Conservation (phyloP, 2,113 vertebrate species). For the Acanthisitta chloris region DNA sequence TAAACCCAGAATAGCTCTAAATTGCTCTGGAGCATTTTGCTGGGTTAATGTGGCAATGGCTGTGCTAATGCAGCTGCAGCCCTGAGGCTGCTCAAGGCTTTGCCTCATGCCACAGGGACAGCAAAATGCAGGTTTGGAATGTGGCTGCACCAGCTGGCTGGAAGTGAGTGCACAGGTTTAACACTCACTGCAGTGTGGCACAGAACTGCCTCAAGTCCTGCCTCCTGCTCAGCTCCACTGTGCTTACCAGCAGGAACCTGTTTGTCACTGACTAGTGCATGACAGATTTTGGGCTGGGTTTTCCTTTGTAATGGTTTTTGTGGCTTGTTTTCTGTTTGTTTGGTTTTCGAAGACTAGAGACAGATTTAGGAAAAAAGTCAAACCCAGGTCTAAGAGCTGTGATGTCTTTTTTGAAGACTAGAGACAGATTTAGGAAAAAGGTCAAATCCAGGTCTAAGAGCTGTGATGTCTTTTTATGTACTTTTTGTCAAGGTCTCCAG, state of each 20-base stretch:
- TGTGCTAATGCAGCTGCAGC: neutral
- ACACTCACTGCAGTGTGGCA: neutral
- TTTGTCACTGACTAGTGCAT: neutral
- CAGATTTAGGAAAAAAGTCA: neutral
- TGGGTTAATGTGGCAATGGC: neutral
- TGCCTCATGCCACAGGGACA: neutral
- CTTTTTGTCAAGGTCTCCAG: neutral
- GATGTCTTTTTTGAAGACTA: neutral
- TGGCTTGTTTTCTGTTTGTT: neutral
- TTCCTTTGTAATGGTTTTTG: neutral
- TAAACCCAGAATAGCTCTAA: neutral
- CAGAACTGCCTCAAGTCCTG: neutral
- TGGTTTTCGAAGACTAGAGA: neutral
- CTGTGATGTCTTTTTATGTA: neutral
- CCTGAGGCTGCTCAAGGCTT: neutral
- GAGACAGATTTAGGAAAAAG: neutral
- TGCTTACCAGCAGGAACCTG: neutral
- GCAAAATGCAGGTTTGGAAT: neutral
- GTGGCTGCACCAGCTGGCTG: neutral
- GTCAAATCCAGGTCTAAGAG: neutral
- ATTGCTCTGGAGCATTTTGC: neutral
- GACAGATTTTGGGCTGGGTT: neutral
- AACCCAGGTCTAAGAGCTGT: neutral
- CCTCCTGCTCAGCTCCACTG: rapidly evolving
- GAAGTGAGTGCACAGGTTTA: neutral